Base-by-base conservation (phyloP, 2,888 invertebrate species). In the Dasypogon diadema region DNA sequence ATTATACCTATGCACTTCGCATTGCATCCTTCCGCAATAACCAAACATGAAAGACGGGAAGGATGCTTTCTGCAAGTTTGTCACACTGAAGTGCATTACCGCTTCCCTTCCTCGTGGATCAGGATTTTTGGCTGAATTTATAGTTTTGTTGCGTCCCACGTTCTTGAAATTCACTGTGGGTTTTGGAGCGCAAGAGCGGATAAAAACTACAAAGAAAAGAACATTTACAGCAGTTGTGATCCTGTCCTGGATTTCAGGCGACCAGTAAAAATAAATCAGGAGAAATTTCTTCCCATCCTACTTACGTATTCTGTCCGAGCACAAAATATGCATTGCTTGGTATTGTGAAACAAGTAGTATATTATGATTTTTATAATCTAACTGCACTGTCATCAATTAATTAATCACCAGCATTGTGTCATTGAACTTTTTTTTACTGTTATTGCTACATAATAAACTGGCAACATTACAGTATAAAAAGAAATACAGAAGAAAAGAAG, bases 41-140 rank as follows among this genome's bases (percentile, higher is more conserved):
- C 65, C 24, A 65, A 65, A 65, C 65, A 65, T 48, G 65, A 65
- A 22, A 48, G 14, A 37, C 46, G 65, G 65, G 48, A 65, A 65
- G 65, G 65, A 65, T 65, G 65, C 48, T 65, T 65, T 65, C 65
- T 65, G 65, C 65, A 65, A 42, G 46, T 46, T 24, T 65, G 65
- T 65, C 65, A 46, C 65, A 48, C 48, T 24, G 65, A 48, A 65
- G 65, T 65, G 65, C 65, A 65, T 65, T 65, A 65, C 65, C 22
- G 26, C 46, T 46, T 65, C 65, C 65, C 48, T 48, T 37, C 65
- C 65, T 10, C 46, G 48, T 24, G 26, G 65, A 65, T 65, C 65
- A 18, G 65, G 65, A 65, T 65, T 65, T 65, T 65, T 65, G 65
- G 65, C 46, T 65, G 65, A 65, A 65, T 65, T 65, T 65, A 65